Percentiles rank a stretch among this genome's conserved stretches.
Conservation (phyloP, 2,888 invertebrate species). For the Dichetophora obliterata region DNA sequence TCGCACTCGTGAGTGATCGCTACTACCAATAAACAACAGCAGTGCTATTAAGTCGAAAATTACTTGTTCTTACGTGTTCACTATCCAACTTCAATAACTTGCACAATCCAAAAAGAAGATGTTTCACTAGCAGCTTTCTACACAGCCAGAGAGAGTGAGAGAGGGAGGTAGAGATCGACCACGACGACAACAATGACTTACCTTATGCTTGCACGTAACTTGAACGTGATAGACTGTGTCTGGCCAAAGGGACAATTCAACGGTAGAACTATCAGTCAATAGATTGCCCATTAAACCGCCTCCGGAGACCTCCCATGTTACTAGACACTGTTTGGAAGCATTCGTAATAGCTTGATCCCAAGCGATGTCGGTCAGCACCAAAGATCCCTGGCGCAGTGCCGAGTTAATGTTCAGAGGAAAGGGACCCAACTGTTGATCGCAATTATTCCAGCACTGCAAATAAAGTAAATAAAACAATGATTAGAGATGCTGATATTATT, state of each 20-base stretch:
- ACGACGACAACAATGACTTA: slow-evolving; percentile 50
- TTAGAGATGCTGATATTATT: slow-evolving; percentile 24
- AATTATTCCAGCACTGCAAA: slow-evolving; percentile 63
- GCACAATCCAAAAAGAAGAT: no score
- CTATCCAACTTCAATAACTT: no score
- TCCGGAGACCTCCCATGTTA: slow-evolving; percentile 87
- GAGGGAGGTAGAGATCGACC: neutral
- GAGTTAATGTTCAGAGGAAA: slow-evolving; percentile 60
- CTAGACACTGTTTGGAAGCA: slow-evolving; percentile 75
- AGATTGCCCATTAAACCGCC: slow-evolving; percentile 85
- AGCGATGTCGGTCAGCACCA: slow-evolving; percentile 60
- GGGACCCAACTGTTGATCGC: slow-evolving; percentile 61
- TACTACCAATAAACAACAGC: no score
- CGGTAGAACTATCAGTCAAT: slow-evolving; percentile 84
- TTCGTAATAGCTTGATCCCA: slow-evolving; percentile 63
- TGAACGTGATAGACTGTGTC: slow-evolving; percentile 86
- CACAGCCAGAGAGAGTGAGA: no score
- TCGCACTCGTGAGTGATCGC: no score
- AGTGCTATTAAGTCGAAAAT: no score
- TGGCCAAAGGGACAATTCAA: slow-evolving; percentile 84
- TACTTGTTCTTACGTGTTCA: no score
- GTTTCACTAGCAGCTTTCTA: no score
- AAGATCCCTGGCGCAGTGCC: slow-evolving; percentile 59
- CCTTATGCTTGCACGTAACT: slow-evolving; percentile 72
- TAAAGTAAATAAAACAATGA: slow-evolving; percentile 39